Evolutionary conservation across 2,888 invertebrate genomes (phyloP).

Genomic region (Adela reaumurella): DNA sequence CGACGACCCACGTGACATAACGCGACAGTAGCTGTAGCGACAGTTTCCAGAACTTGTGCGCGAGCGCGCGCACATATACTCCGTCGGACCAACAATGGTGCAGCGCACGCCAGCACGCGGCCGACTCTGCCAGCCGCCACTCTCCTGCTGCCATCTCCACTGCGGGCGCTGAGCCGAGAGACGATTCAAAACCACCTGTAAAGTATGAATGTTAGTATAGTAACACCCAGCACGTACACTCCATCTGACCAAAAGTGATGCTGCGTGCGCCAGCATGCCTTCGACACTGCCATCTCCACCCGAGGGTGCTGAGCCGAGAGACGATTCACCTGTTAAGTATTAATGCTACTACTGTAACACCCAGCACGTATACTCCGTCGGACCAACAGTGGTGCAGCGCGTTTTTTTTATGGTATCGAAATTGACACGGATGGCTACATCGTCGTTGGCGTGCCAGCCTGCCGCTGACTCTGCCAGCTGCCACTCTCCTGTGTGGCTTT

Average conservation of each 20-base stretch:
- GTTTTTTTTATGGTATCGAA: no score
- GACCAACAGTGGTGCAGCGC: slow-evolving; percentile 65
- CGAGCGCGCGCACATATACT: slow-evolving; percentile 73
- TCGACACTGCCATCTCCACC: no score
- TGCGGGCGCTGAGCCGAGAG: slow-evolving; percentile 28
- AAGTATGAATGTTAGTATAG: no score
- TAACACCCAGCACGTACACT: no score
- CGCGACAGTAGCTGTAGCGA: slow-evolving; percentile 79
- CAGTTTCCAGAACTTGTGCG: slow-evolving; percentile 86
- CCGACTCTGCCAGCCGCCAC: slow-evolving; percentile 45
- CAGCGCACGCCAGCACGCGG: slow-evolving; percentile 44
- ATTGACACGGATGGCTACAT: no score
- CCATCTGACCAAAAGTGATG: no score
- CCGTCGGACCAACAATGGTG: slow-evolving; percentile 72
- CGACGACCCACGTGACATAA: slow-evolving; percentile 69
- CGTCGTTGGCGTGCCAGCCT: slow-evolving; percentile 52
- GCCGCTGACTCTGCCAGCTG: slow-evolving; percentile 40
- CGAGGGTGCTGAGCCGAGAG: no score
- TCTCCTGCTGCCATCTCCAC: slow-evolving; percentile 25
- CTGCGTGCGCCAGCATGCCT: no score
- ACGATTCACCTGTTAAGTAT: no score
- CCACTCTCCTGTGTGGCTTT: slow-evolving; percentile 39
- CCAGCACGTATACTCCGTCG: slow-evolving; percentile 73
- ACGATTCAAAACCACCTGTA: slow-evolving; percentile 39
- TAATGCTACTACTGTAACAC: no score